A percentile compares a stretch with the other conserved stretches of the same genome.
These are phyloP conservation scores for Argentina silus DNA, from an alignment of 2,797 vertebrate genomes.

Conservation along the genomic window DNA sequence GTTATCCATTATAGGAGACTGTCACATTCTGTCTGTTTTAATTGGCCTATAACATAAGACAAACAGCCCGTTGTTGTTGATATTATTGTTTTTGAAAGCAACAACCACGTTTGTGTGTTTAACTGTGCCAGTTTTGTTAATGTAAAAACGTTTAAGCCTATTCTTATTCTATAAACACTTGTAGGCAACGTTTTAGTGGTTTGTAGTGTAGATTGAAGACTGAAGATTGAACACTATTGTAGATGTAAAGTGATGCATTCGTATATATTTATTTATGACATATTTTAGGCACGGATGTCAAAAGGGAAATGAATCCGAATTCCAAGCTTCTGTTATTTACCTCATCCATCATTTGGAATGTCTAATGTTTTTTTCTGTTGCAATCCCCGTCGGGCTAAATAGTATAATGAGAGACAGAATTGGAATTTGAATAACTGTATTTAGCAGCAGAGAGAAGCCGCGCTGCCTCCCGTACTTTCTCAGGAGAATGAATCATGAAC, in stretches of 20 bases:
- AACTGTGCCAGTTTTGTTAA: too few species aligned
- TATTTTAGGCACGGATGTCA: conserved; percentile 10
- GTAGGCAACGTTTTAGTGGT: not conserved
- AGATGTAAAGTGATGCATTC: not conserved
- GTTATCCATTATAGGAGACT: not conserved
- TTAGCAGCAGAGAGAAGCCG: conserved; percentile 68
- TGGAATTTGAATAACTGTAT: conserved; percentile 76
- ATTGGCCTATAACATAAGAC: too few species aligned
- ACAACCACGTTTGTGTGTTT: too few species aligned
- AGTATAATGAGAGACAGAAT: conserved; percentile 69
- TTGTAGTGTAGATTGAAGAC: not conserved
- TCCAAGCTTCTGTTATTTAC: conserved; percentile 36
- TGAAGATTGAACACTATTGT: not conserved
- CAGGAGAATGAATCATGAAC: conserved; percentile 77
- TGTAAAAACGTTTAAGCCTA: too few species aligned
- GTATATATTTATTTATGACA: not conserved
- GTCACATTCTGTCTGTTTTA: too few species aligned
- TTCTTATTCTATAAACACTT: too few species aligned
- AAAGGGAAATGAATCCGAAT: not conserved
- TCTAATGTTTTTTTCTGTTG: conserved; percentile 50
- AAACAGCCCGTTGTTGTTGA: too few species aligned
- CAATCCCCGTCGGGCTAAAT: conserved; percentile 17
- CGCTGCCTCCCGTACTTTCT: conserved; percentile 70
- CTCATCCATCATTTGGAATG: conserved; percentile 58
- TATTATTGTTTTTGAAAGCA: too few species aligned